phyloP scores from a whole-genome alignment of 1,140 invertebrate species.

The Dysdera silvatica region DNA sequence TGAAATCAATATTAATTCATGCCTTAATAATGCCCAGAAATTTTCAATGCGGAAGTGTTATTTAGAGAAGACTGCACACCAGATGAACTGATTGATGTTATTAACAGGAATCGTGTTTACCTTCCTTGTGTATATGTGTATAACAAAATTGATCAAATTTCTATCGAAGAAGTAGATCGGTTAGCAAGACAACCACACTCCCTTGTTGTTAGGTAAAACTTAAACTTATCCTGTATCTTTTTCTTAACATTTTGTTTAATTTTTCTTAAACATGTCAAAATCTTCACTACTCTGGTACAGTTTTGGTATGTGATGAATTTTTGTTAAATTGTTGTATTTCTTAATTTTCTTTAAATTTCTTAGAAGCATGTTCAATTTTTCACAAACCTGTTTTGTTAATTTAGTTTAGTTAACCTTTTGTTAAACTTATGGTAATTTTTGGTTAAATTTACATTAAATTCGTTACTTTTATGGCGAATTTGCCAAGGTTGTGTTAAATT shows the following conservation, averaged over 20 bases:
- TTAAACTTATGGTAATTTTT: too few relatives aligned
- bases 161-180: conserved; percentile 95
- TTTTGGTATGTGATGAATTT: not conserved
- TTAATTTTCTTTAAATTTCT: not conserved
- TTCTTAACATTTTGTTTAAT: too few relatives aligned
- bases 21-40: conserved; percentile 29
- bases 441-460: too few relatives aligned
- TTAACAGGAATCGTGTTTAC: conserved; percentile 93
- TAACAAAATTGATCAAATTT: conserved; percentile 97
- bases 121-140: conserved; percentile 96
- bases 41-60: conserved; percentile 51
- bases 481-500: too few relatives aligned
- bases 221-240: not conserved
- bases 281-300: not conserved
- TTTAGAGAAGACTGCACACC: conserved; percentile 92
- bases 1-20: too few relatives aligned
- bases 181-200: conserved; percentile 82
- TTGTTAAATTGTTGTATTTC: not conserved
- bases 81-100: conserved; percentile 99
- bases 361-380: not conserved
- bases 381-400: not conserved
- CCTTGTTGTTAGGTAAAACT: conserved; percentile 80
- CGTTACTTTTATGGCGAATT: too few relatives aligned
- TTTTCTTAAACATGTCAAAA: not conserved
- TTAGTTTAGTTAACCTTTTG: too few relatives aligned